Conservation (phyloP, 2,113 vertebrate species). For the Rhinichthys klamathensis region DNA sequence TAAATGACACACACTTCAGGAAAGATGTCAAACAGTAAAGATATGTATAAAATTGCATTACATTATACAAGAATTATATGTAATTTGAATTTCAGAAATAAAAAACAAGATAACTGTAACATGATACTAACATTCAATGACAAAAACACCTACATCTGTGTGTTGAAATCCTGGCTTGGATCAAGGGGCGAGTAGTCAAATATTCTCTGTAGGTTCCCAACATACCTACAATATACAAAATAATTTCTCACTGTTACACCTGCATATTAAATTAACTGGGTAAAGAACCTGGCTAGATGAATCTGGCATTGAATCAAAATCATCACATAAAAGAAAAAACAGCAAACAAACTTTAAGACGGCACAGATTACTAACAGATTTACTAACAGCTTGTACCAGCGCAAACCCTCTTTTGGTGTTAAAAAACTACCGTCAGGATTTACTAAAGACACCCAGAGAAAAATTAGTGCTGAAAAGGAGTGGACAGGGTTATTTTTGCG, state of each 20-base stretch:
- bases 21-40: not conserved
- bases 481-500: too few relatives aligned
- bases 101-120: not conserved
- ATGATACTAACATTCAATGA: slow-evolving; percentile 29
- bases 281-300: not conserved
- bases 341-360: not conserved
- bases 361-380: too few relatives aligned
- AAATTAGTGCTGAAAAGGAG: too few relatives aligned
- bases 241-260: not conserved
- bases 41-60: not conserved
- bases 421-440: too few relatives aligned
- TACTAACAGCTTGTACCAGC: too few relatives aligned
- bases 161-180: slow-evolving; percentile 95
- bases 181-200: slow-evolving; percentile 97
- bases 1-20: not conserved
- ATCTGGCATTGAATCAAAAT: not conserved
- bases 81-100: slow-evolving; percentile 3
- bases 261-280: not conserved
- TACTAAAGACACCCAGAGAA: too few relatives aligned
- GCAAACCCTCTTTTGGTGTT: too few relatives aligned
- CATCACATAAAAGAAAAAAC: not conserved
- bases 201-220: slow-evolving; percentile 96
- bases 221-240: slow-evolving; percentile 82
- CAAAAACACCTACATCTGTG: slow-evolving; percentile 91
- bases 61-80: not conserved